Base-by-base conservation (phyloP, 2,888 invertebrate genomes). In the Coleophora deauratella region DNA sequence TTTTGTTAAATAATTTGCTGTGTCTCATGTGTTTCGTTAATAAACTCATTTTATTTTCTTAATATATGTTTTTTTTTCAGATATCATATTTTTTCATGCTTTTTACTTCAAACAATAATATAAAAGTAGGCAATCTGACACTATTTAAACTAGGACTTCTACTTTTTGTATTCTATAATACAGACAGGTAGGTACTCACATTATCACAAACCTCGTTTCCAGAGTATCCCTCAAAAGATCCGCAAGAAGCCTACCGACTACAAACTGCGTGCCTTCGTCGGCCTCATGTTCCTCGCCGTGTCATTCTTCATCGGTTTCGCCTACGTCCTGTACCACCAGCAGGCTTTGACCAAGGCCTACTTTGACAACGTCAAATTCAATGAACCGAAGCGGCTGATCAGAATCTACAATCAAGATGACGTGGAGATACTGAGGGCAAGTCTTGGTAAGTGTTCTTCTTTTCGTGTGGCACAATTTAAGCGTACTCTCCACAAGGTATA, bases 351-450 rank as follows among this genome's bases (percentile, higher is more conserved):
- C 46, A 90, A 91, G 59, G 92, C 93, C 0, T 95, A 95, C 72
- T 96, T 95, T 66, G 90, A 93, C 36, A 91, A 90, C 60, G 92
- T 96, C 40, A 91, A 94, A 70, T 94, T 96, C 76, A 94, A 92
- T 60, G 91, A 93, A 51, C 91, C 90, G 15, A 91, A 93, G 62
- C 82, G 94, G 43, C 75, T 91, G 12, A 88, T 96, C 55, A 89
- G 91, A 57, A 89, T 96, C 34, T 91, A 89, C 59, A 92, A 91
- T 59, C 87, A 87, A 40, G 90, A 91, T 30, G 93, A 93, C 1
- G 81, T 88, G 0, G 91, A 92, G 62, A 90, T 94, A 33, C 75
- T 94, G 33, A 87, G 87, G 30, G 93, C 92, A 0, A 85, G 80
- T 45, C 72, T 93, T 27, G 93, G 90, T 55, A 60, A 86, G 67